Base-by-base conservation (phyloP, 2,888 invertebrate species). In the Cheilosia soror region DNA sequence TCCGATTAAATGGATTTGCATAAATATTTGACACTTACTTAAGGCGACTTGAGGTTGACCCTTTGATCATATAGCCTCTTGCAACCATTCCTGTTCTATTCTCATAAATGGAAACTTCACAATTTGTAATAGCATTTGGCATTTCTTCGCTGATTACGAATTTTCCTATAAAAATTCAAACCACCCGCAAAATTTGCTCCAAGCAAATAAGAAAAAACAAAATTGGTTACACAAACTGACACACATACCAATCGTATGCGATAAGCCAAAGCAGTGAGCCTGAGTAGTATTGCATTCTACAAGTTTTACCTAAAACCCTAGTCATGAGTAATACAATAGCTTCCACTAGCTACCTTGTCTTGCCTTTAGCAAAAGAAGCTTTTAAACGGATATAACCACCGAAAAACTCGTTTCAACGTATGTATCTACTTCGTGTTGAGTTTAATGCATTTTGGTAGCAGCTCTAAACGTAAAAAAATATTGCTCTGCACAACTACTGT, bases 211-310 rank as follows among this genome's bases (percentile, higher is more conserved):
- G 15, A 37, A 27, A 27, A 33, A 55, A 33, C 6, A 51, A 29
- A 55, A 57, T n/a, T 11, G 31, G 51, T 15, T 40, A 53, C 53
- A 55, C 66, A 49, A 78, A 27, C 55, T 79, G 75, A 37, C 73
- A 79, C 65, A 84, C 68, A 79, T 79, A 69, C 73, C 83, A 84
- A 71, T 69, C 65, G 58, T 20, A 71, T 79, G 58, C 75, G 51
- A 78, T 79, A 75, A 84, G 79, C 63, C 51, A 44, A 62, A 33
- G 63, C 29, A 55, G 15, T 20, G 49, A 63, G 31, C 33, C 33
- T 33, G 33, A 33, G 33, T 4, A 37, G 9, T 44, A 58, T 58
- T 68, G 78, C 71, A 82, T 82, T 84, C 63, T 58, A 69, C 69
- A 58, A 84, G 83, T 69, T 63, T 83, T 27, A 77, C 57, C 33